Evolutionary conservation across 2,113 vertebrate genomes (phyloP).

Genomic region (Ginglymostoma cirratum): DNA sequence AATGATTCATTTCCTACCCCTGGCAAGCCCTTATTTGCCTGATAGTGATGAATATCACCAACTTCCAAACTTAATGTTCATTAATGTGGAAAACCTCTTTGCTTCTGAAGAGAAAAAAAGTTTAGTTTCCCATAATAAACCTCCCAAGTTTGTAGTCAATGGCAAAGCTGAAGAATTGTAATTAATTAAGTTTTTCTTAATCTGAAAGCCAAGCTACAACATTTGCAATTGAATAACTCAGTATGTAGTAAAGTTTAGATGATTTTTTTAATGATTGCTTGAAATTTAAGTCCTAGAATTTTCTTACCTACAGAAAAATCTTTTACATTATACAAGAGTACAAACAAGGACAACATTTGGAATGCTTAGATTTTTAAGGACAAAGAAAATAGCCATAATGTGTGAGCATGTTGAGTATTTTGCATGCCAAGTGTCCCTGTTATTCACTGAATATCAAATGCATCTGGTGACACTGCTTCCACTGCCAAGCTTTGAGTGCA

Average conservation of each 20-base stretch:
- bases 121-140: neutral
- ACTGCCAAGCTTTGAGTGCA: slow-evolving; percentile 3
- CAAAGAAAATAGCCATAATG: neutral
- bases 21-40: neutral
- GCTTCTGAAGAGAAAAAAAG: neutral
- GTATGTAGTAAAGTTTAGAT: neutral
- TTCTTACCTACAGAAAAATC: neutral
- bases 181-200: neutral
- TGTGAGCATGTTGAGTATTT: neutral
- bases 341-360: neutral
- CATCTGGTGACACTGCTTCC: slow-evolving; percentile 6
- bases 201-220: neutral
- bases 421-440: neutral
- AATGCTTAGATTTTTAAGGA: neutral
- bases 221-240: neutral
- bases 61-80: neutral
- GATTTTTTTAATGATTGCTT: neutral
- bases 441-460: neutral
- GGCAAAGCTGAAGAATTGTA: neutral
- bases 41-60: neutral
- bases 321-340: neutral
- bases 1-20: neutral
- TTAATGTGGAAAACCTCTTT: neutral
- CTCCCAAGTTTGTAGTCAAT: neutral
- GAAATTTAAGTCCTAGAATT: neutral